phyloP scores from a whole-genome alignment of 30 jellyfish, hydroid and myxozoan genomes.

The Mastigias papua region DNA sequence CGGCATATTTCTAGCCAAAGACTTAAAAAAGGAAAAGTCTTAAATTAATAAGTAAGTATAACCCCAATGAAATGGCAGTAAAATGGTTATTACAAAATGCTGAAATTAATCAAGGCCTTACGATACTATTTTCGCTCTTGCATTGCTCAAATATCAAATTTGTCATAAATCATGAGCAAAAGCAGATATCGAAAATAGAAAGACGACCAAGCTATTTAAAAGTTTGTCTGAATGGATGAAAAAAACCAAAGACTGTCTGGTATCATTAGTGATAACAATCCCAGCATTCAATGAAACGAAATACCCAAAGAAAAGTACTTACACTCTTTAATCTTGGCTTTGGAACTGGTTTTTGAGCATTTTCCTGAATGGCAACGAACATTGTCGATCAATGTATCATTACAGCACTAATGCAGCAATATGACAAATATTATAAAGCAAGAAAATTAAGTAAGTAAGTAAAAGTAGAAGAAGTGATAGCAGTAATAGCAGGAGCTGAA shows the following conservation, averaged over 20 bases:
- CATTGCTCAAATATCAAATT: too few relatives aligned
- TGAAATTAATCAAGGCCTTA: too few relatives aligned
- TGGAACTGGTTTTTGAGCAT: slow-evolving; percentile 27
- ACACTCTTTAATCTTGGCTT: slow-evolving; percentile 53
- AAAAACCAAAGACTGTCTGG: background rate
- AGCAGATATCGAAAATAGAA: too few relatives aligned
- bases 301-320: background rate
- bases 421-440: background rate
- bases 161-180: too few relatives aligned
- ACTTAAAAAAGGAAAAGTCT: too few relatives aligned
- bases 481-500: background rate
- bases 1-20: slow-evolving; percentile 29
- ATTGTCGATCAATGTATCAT: too few relatives aligned
- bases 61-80: too few relatives aligned
- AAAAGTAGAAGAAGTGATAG: background rate
- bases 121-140: too few relatives aligned
- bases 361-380: background rate
- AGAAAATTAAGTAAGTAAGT: background rate
- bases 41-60: too few relatives aligned
- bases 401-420: background rate
- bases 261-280: background rate
- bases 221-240: too few relatives aligned
- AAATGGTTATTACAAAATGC: too few relatives aligned
- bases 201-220: too few relatives aligned
- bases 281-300: background rate